Percentiles rank a stretch among this genome's conserved stretches.
Evolutionary conservation across 2,113 vertebrate genomes (phyloP).

Genomic region (Campylomormyrus tamandua): DNA sequence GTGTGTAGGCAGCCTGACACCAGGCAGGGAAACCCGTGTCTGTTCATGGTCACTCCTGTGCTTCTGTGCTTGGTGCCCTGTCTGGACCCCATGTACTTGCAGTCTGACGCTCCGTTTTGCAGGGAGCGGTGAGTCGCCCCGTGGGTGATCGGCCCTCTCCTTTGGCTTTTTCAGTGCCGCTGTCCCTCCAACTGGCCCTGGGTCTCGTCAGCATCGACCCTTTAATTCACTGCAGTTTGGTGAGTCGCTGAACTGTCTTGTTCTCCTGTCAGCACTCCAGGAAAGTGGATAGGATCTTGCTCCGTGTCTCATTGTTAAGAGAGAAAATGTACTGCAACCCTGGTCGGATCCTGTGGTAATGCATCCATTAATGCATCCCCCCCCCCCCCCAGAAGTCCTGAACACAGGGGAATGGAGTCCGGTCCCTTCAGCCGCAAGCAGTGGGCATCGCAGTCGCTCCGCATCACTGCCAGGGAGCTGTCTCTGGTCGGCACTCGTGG

Average conservation of each 20-base stretch:
- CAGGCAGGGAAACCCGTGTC: background rate
- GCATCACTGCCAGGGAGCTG: constrained; percentile 84
- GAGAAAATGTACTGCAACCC: no score
- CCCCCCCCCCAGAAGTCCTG: background rate
- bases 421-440: constrained; percentile 74
- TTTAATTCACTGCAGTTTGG: background rate
- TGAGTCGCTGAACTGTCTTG: background rate
- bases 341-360: background rate
- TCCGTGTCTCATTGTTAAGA: background rate
- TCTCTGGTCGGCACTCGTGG: constrained; percentile 74
- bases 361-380: no score
- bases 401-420: constrained; percentile 63
- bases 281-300: background rate
- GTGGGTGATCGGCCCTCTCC: background rate
- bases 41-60: background rate
- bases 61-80: background rate
- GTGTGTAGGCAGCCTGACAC: background rate
- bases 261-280: background rate
- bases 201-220: background rate
- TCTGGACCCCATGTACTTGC: background rate
- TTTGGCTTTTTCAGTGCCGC: background rate
- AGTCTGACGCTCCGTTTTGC: background rate
- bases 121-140: background rate
- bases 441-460: constrained; percentile 80
- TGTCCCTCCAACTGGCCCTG: background rate